Base-by-base conservation (phyloP, 1,140 invertebrate species). In the Delia radicum region DNA sequence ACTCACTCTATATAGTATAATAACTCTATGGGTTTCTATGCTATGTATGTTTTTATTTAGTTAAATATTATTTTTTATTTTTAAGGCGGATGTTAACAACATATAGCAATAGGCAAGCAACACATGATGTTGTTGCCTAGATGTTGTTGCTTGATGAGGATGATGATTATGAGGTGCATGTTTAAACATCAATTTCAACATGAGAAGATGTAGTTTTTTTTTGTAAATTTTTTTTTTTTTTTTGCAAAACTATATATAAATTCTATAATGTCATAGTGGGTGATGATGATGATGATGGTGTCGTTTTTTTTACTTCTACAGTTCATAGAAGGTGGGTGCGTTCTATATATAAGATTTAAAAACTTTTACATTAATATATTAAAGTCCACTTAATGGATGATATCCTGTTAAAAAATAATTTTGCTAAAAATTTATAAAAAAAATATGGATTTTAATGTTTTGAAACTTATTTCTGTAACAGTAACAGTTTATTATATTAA, bases 111-210 rank as follows among this genome's bases (percentile, higher is more conserved):
- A 55, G 21, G 15, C 29, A 31, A 13, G 28, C 63, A 65, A 48
- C 27, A 28, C 26, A 28, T 65, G 27, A 13, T 2, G 33, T 71
- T 72, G 21, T 72, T 72, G 28, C 15, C 10, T 18, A 18, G 33
- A 12, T 33, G 13, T 1, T 63, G 7, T 12, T 63, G 1, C 12
- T 63, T 13, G 63, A 5, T 67, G 63, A 12, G n/a, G 26, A 15
- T 77, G 75, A 77, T 73, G 75, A 79, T 75, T 75, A 18, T 75
- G 79, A 79, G 73, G 73, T 63, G 78, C 75, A 73, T 72, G 71
- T 80, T 78, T 80, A 76, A 26, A 15, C 37, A 28, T 29, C 26
- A 28, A 29, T 67, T 31, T 67, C 63, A 67, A 28, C 28, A 67
- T 29, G n/a, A 67, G 26, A 7, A 21, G 63, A 28, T 61, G 55